Evolutionary conservation across 2,113 vertebrate genomes (phyloP), one percentile per base, ranked within the genome.

Genomic region (Oreochromis tanganicae): DNA sequence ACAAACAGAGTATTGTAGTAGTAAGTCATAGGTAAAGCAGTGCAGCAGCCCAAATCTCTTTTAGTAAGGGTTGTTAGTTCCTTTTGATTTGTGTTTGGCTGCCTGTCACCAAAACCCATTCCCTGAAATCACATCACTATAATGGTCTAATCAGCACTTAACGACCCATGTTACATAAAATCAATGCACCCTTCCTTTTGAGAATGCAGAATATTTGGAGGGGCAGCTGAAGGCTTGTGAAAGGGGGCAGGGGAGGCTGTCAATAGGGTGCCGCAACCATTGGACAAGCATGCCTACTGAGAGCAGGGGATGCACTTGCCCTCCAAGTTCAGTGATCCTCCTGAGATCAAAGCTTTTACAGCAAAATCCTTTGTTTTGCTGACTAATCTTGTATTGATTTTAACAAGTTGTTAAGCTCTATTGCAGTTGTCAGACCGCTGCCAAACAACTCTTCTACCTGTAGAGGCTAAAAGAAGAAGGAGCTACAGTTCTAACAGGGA

Each of bases 301-400:
- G 84, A 87, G 89, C 85, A 32, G 34, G 91, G 59, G 92, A 87
- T 87, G 88, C 68, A 57, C 84, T 90, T 89, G 91, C 81, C 89
- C 92, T 95, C 83, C 56, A 71, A 90, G 87, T 91, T 93, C 73
- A 84, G 66, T 82, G 88, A 90, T 92, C 87, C 88, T 88, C 84
- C 55, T 52, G 86, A 95, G 94, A 94, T 89, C 90, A 66, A 11
- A 83, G 93, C 95, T 95, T 95, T 94, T 95, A 92, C 92, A 95
- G 94, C 94, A 89, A 93, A 94, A 95, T 95, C 92, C 91, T 93
- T 96, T 95, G 95, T 95, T 95, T 95, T 96, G 93, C 94, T 95
- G 92, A 94, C 93, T 96, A 96, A 97, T 96, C 95, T 73, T 36
- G 13, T 95, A 97, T 96, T 89, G 96, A 97, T 95, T 94, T 87